Base-by-base conservation (phyloP, 1,140 invertebrate species). In the Lethocerus indicus region DNA sequence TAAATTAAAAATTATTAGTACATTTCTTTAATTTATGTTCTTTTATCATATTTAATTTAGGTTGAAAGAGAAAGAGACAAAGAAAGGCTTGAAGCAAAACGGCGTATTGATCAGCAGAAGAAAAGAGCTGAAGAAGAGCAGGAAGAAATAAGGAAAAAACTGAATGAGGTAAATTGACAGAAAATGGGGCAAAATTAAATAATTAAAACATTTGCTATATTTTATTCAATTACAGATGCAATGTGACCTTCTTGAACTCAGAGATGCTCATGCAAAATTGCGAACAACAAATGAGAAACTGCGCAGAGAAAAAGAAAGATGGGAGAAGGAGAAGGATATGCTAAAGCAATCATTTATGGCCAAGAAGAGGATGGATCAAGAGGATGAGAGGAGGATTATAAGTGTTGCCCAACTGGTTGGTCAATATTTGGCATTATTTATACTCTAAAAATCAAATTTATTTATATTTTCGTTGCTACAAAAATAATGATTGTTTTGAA, bases 271-370 rank as follows among this genome's bases (percentile, higher is more conserved):
- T 62, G 87, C 87, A 5, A 91, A 92, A 63, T 64, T 93, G 41
- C 71, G 88, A 35, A 89, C 87, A n/a, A 87, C 87, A 35, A 91
- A 90, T 61, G 88, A 92, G 55, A 89, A 91, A 60, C 69, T 92
- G 51, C 70, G 86, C 39, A 70, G 86, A 32, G 88, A 94, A 61
- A 86, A 87, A 53, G 87, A 91, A 59, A 71, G 81, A 2, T 76
- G 83, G 56, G 86, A 91, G 56, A 75, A 77, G 54, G 86, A 91
- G 57, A 69, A 83, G n/a, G 83, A 88, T 53, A 74, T 78, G 29
- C 58, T 74, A n/a, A 66, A 67, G 49, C 64, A 68, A 39, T 61
- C 68, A 16, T 70, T 73, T 23, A 54, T 64, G 35, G 71, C 66
- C 43, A 68, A 67, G 49, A 65, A 68, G 51, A 67, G 70, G 54